Evolutionary conservation across 2,797 vertebrate species (phyloP).

Genomic region (Onychomys arenicola): DNA sequence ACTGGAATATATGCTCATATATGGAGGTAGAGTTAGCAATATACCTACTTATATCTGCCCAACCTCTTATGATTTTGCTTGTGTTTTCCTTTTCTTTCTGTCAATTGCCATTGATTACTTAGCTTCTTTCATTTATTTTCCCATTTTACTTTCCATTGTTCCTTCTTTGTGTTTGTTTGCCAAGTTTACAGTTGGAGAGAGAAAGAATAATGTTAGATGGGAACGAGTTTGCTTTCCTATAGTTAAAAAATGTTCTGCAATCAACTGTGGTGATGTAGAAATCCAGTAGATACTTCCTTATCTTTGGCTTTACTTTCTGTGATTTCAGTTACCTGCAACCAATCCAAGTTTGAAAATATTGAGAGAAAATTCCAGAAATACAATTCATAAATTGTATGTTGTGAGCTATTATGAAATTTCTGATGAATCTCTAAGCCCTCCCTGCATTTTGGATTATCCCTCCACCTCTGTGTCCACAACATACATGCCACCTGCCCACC

Average conservation of each 20-base stretch:
- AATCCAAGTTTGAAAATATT: not conserved
- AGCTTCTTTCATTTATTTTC: not conserved
- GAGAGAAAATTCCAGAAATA: not conserved
- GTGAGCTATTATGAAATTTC: not conserved
- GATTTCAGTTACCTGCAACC: not conserved
- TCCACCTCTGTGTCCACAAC: not conserved
- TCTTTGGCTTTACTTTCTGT: not conserved
- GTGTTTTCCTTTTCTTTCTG: constrained; percentile 4
- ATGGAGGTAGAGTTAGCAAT: not conserved
- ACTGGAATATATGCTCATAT: not conserved
- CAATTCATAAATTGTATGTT: not conserved
- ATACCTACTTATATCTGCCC: not conserved
- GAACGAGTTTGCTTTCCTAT: not conserved
- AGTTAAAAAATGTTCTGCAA: constrained; percentile 14
- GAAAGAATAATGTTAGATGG: not conserved
- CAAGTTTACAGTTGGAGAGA: not conserved
- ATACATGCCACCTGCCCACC: not conserved
- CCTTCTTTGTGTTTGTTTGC: not conserved
- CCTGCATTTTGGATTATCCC: not conserved
- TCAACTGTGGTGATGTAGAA: not conserved
- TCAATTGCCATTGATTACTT: not conserved
- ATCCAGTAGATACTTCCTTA: not conserved
- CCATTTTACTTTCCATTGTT: constrained; percentile 2
- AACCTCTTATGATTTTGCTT: not conserved
- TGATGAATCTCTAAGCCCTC: not conserved